Evolutionary conservation across 35 echinoderm and acorn worm species (phyloP).

Genomic region (Ophioderma brevispina): DNA sequence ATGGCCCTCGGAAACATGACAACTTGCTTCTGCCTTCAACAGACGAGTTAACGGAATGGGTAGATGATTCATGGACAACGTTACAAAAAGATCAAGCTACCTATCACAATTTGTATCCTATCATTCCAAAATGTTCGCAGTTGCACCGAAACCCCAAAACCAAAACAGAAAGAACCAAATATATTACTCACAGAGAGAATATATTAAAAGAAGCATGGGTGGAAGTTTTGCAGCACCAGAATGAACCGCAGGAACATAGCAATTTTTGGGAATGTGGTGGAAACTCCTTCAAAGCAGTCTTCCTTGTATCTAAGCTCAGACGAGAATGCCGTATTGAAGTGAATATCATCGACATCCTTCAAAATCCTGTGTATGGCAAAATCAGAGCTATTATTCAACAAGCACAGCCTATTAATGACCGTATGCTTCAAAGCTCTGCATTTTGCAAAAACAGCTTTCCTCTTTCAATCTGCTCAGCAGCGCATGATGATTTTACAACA

Average conservation of each 20-base stretch:
- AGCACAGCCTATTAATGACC: not conserved
- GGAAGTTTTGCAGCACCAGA: not conserved
- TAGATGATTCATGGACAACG: not conserved
- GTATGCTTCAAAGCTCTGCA: not conserved
- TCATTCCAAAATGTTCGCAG: not conserved
- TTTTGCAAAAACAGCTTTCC: not conserved
- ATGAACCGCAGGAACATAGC: not conserved
- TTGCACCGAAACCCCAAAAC: not conserved
- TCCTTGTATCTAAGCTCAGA: not conserved
- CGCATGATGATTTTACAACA: constrained; percentile 5
- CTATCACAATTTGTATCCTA: constrained; percentile 11
- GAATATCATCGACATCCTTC: not conserved
- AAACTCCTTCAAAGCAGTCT: constrained; percentile 26
- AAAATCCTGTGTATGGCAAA: not conserved
- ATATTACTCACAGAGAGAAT: not conserved
- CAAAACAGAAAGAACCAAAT: not conserved
- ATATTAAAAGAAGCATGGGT: not conserved
- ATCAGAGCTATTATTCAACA: not conserved
- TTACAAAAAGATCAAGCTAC: not conserved
- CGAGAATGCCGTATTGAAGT: not conserved
- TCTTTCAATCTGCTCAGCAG: not conserved
- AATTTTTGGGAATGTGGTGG: constrained; percentile 3
- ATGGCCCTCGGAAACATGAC: not conserved
- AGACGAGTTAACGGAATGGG: not conserved
- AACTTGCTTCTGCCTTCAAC: not conserved